Evolutionary conservation across 2,888 invertebrate species (phyloP), one percentile per base, ranked within the genome.

Genomic region (Pyrrhia umbra): DNA sequence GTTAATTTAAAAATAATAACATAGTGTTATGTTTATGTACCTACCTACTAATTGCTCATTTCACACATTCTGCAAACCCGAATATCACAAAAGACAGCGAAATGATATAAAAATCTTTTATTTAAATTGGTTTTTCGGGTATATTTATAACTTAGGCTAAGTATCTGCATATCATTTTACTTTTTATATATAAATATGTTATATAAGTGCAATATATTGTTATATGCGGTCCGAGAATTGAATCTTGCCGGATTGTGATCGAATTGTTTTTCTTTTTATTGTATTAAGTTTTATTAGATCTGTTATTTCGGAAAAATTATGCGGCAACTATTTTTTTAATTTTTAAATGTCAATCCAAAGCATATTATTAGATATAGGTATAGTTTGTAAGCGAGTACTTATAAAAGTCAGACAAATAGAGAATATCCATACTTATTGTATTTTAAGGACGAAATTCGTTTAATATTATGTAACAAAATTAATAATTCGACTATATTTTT

Each of bases 141-240:
- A 39, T 65, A 62, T 76, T 69, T 63, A 57, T 68, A 46, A 55
- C 45, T 78, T 88, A 90, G 88, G 80, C 70, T 90, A 90, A 83
- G 84, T 78, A 79, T 80, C 85, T 79, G 90, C 92, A 92, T 92
- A 92, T 92, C 92, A 92, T 87, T 86, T 86, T 79, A 81, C 74
- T 77, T 85, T 85, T 84, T 85, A 80, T 56, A 59, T 74, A 72
- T 81, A 78, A 52, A 51, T 69, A 57, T 45, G 49, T 62, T 70
- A 69, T 60, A 61, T 64, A 55, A 88, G 93, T 93, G 93, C 93
- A 93, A 93, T 93, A 93, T 93, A 93, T 90, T 81, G 75, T 82
- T 82, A 74, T 68, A 58, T 51, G 62, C 75, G 65, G 76, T 75
- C 80, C 73, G 80, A 76, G 68, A 75, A 77, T 63, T 68, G 68